Evolutionary conservation across 2,888 invertebrate species (phyloP).

Genomic region (Agonopterix heracliana): DNA sequence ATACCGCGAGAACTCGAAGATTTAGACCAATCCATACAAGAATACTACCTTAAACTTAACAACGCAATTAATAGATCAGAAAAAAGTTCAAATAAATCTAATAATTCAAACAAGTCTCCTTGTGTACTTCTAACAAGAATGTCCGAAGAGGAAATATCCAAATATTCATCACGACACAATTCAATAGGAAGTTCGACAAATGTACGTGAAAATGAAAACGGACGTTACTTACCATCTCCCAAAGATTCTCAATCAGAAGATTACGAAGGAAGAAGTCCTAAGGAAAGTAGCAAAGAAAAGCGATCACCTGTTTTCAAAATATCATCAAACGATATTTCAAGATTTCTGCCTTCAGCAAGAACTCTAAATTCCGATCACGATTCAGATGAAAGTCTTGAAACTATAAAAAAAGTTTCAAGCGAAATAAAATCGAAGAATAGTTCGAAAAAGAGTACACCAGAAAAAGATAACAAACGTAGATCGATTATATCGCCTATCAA

Average conservation of each 20-base stretch:
- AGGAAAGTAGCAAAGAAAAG: too few species aligned
- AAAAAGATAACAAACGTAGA: too few species aligned
- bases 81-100: neutral
- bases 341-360: too few species aligned
- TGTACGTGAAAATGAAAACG: neutral
- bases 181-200: too few species aligned
- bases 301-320: too few species aligned
- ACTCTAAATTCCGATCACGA: too few species aligned
- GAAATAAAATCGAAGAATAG: too few species aligned
- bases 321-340: too few species aligned
- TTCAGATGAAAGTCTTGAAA: too few species aligned
- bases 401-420: too few species aligned
- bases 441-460: too few species aligned
- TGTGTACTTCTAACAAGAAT: conserved; percentile 25
- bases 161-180: neutral
- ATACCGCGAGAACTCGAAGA: conserved; percentile 37
- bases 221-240: neutral
- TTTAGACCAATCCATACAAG: conserved; percentile 29
- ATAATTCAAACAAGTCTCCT: conserved; percentile 19
- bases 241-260: neutral
- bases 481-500: too few species aligned
- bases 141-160: conserved; percentile 29
- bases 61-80: conserved; percentile 1
- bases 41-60: conserved; percentile 37
- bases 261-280: neutral